Evolutionary conservation across 1,140 invertebrate species (phyloP), one percentile per base, ranked within the genome.

Genomic region (Conopomorpha cramerella): DNA sequence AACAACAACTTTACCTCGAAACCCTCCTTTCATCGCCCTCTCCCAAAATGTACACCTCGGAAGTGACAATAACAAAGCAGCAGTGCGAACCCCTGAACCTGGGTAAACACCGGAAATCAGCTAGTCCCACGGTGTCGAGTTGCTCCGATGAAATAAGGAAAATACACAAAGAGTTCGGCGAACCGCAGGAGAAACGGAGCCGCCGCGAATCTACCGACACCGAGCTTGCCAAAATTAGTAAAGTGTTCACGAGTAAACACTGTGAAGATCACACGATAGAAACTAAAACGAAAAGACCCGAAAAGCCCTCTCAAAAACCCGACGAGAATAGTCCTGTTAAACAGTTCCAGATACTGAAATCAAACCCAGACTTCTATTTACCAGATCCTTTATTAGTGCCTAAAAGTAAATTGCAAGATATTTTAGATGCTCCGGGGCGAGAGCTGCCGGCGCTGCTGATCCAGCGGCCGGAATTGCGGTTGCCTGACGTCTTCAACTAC

Each of bases 381-480:
- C 89, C 90, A 8, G 90, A 92, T 81, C 89, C 89, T 8, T 72
- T 92, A 35, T 57, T 92, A 33, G 85, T 92, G 28, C 90, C 90
- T 14, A 86, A 89, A 54, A 83, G 89, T 51, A 82, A 84, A 46
- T 61, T 92, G 17, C 84, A 86, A 11, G 78, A 81, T 6, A 82
- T 92, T 10, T 66, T 91, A n/a, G 82, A 84, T 0, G 81, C 84
- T 1, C 90, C 90, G 1, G 86, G 82, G 0, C 82, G 74, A 26
- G 89, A 92, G 77, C 91, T 92, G 36, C 88, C 89, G 0, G 79
- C 85, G 36, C 67, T 92, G 19, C 53, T 92, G 3, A 78, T 84
- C 29, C 81, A 83, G 19, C 71, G 86, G 30, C 88, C 87, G 0
- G 87, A 90, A 66, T 59, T 90, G 13, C 73, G 86, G 38, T 52